These are phyloP conservation scores for Ispidina lecontei DNA, from an alignment of 2,797 vertebrate species.

Conservation along the genomic window DNA sequence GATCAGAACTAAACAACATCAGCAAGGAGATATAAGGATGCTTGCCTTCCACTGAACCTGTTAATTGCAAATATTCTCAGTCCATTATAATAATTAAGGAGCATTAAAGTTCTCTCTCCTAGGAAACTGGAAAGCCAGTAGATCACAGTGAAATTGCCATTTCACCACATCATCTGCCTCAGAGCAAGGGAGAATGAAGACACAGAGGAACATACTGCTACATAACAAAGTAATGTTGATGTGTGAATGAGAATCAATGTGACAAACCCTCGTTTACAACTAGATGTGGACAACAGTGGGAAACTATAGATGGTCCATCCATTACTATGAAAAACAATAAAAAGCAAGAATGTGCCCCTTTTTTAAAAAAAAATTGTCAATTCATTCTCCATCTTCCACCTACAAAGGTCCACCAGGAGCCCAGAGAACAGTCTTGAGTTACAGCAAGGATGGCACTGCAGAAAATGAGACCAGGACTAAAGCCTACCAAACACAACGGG, in stretches of 20 bases:
- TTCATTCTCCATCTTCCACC: neutral
- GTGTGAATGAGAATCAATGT: neutral
- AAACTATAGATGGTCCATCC: neutral
- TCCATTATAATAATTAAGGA: constrained; percentile 1
- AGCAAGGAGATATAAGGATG: neutral
- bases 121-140: neutral
- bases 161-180: neutral
- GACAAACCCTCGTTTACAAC: neutral
- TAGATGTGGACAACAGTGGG: neutral
- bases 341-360: neutral
- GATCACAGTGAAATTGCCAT: neutral
- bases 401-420: neutral
- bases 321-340: neutral
- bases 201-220: neutral
- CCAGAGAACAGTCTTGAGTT: neutral
- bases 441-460: neutral
- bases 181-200: neutral
- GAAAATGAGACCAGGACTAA: neutral
- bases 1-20: neutral
- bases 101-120: neutral
- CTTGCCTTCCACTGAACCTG: neutral
- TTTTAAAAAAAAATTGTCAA: neutral
- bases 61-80: neutral
- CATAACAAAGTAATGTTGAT: accelerated
- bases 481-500: neutral